phyloP scores from a whole-genome alignment of 2,888 invertebrate species.

The Archips xylosteana region DNA sequence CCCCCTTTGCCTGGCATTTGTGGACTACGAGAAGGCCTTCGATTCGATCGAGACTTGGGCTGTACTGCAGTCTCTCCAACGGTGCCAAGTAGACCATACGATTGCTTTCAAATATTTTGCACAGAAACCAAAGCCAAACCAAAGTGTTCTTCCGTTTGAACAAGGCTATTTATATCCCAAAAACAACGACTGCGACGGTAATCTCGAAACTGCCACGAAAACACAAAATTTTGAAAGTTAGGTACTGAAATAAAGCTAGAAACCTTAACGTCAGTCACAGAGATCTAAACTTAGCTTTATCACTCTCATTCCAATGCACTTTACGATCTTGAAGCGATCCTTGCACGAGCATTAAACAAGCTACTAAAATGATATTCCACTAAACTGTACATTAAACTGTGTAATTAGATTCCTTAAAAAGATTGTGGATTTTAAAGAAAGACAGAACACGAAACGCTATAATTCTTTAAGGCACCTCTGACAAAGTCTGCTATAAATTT shows the following conservation, averaged over 20 bases:
- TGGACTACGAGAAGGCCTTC: no score
- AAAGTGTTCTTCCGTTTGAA: not conserved
- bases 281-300: constrained; percentile 53
- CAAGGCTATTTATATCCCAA: not conserved
- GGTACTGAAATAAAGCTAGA: constrained; percentile 35
- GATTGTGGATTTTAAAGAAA: not conserved
- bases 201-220: not conserved
- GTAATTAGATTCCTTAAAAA: not conserved
- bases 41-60: no score
- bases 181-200: not conserved
- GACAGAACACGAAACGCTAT: not conserved
- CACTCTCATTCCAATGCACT: constrained; percentile 56
- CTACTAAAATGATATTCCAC: constrained; percentile 29
- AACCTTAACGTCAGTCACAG: constrained; percentile 43
- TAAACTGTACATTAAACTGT: not conserved
- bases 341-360: constrained; percentile 52
- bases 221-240: constrained; percentile 1
- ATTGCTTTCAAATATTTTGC: not conserved
- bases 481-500: constrained; percentile 22
- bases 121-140: no score
- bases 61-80: no score
- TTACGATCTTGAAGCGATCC: constrained; percentile 49
- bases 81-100: no score
- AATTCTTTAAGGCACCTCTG: not conserved
- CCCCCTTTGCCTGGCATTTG: no score